Evolutionary conservation across 30 jellyfish, hydroid and myxozoan genomes (phyloP).

Genomic region (Pseudorhiza aurosa): DNA sequence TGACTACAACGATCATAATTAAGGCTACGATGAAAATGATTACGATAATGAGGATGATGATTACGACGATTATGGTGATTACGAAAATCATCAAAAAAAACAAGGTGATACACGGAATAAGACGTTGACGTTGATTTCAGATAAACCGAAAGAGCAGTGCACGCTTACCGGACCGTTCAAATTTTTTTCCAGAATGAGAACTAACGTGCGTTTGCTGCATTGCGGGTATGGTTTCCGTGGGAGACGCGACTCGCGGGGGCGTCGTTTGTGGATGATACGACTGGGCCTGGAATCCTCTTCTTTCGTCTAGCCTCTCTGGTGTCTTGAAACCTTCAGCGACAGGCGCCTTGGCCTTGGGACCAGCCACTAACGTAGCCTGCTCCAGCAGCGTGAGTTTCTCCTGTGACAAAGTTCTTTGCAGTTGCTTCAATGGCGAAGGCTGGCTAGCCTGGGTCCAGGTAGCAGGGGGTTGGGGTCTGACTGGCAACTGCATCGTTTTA

Average conservation of each 20-base stretch:
- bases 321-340: conserved; percentile 15
- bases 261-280: conserved; percentile 20
- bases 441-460: conserved; percentile 54
- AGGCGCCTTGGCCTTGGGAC: conserved; percentile 4
- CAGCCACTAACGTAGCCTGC: conserved; percentile 33
- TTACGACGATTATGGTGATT: too few species aligned
- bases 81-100: too few species aligned
- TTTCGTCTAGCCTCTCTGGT: conserved; percentile 29
- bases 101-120: too few species aligned
- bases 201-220: conserved; percentile 14
- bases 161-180: conserved; percentile 44
- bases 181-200: not conserved
- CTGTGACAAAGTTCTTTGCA: conserved; percentile 33
- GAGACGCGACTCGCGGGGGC: conserved; percentile 70
- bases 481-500: conserved; percentile 49
- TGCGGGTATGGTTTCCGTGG: conserved; percentile 20
- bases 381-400: conserved; percentile 62
- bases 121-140: too few species aligned
- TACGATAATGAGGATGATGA: too few species aligned
- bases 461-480: conserved; percentile 49
- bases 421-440: conserved; percentile 5
- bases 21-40: not conserved
- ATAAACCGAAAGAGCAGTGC: not conserved
- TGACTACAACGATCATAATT: not conserved
- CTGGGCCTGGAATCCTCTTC: conserved; percentile 14